Evolutionary conservation across 2,797 vertebrate species (phyloP), one percentile per base, ranked within the genome.

Genomic region (Oreochromis grahami): DNA sequence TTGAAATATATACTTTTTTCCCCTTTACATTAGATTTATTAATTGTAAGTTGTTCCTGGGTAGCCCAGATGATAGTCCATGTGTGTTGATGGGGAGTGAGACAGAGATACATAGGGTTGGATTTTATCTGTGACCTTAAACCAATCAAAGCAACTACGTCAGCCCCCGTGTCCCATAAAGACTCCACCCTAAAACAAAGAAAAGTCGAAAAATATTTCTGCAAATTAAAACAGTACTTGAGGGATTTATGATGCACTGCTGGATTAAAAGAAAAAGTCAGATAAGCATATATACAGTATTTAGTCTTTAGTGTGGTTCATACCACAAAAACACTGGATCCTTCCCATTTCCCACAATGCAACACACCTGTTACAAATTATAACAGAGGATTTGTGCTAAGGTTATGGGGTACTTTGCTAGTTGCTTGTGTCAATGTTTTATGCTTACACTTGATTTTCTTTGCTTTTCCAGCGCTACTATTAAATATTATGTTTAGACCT

Each of bases 1-100:
- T 60, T 60, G 32, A 9, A n/a, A 36, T 60, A 36, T 60, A 36
- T n/a, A 36, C 8, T 60, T 60, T 60, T 36, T 7, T 0, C 0
- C 26, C 15, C 17, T 36, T 34, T 60, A 60, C 58, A 60, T 60
- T 36, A 60, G 56, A 60, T 60, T 60, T 34, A 60, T n/a, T 60
- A 34, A 17, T 36, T 19, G 17, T 36, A 36, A 60, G 6, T 60
- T 60, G 29, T 36, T 60, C 58, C 58, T 60, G 32, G 17, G 17
- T 3, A 60, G 17, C 5, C 17, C 58, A n/a, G 29, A 12, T 60
- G 17, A 60, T 60, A 36, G 32, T 17, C 56, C 34, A 60, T 60
- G 58, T 60, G 29, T 60, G 32, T 36, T 7, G 32, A 17, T 36
- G 17, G 32, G 32, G 32, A 19, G 58, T 1, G 6, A 36, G 58